A percentile compares a stretch with the other conserved stretches of the same genome.
phyloP scores from a whole-genome alignment of 2,888 invertebrate genomes.

The Candidula unifasciata region DNA sequence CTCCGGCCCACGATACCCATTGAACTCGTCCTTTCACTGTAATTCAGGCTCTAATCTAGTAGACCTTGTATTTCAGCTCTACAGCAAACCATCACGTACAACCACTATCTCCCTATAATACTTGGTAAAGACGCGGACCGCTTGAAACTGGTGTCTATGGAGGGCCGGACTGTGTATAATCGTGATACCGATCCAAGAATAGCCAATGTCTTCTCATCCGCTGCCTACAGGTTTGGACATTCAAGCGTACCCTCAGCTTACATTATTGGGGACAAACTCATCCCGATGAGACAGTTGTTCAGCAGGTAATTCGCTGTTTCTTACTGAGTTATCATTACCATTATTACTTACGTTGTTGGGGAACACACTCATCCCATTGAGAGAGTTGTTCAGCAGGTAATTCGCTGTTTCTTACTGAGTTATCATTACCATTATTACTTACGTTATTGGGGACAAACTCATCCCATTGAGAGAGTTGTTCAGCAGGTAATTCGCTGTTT shows the following conservation, averaged over 20 bases:
- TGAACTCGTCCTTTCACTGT: not conserved
- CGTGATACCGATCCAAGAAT: conserved; percentile 43
- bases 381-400: not conserved
- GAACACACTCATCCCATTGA: not conserved
- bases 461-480: not conserved
- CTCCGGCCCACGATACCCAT: too few relatives aligned
- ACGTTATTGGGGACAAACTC: conserved; percentile 22
- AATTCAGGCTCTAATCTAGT: not conserved
- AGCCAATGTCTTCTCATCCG: conserved; percentile 43
- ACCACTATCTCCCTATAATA: conserved; percentile 45
- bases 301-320: not conserved
- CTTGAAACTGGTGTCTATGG: not conserved
- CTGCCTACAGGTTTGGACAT: conserved; percentile 49
- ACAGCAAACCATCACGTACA: conserved; percentile 45
- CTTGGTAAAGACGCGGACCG: conserved; percentile 1
- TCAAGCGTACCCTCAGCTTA: conserved; percentile 28
- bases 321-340: too few relatives aligned
- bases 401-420: not conserved
- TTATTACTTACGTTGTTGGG: conserved; percentile 30
- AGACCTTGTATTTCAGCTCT: not conserved
- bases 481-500: not conserved
- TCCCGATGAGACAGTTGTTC: not conserved
- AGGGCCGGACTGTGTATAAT: conserved; percentile 29
- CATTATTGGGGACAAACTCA: conserved; percentile 19
- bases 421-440: too few relatives aligned